phyloP scores from a whole-genome alignment of 1,140 invertebrate genomes.

The Drosophila kanapiae region DNA sequence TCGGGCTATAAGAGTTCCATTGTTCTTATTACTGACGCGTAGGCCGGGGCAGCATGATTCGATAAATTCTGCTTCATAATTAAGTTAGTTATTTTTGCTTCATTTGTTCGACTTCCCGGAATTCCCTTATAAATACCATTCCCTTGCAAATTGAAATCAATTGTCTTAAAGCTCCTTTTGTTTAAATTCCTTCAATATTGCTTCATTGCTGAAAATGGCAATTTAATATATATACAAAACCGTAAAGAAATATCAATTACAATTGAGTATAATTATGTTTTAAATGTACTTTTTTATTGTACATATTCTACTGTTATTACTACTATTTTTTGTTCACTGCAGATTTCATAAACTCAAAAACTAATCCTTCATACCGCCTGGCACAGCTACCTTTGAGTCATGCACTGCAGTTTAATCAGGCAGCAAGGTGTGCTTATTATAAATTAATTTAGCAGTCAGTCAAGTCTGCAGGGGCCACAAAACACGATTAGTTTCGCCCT shows the following conservation, averaged over 20 bases:
- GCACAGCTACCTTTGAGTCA: background rate
- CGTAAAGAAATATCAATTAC: background rate
- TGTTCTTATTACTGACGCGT: background rate
- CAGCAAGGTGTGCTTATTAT: conserved; percentile 49
- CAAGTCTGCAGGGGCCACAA: conserved; percentile 23
- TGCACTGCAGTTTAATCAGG: conserved; percentile 53
- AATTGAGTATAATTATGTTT: background rate
- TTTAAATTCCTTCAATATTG: background rate
- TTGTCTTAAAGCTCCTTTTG: background rate
- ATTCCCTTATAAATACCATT: background rate
- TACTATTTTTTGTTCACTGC: background rate
- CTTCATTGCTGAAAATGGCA: too few relatives aligned
- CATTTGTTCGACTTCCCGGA: background rate
- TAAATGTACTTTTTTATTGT: background rate
- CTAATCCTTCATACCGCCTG: background rate
- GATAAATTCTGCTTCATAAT: background rate
- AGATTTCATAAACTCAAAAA: background rate
- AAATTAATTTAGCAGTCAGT: conserved; percentile 60
- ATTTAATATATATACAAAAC: background rate
- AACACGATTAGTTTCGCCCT: conserved; percentile 57
- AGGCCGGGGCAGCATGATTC: background rate
- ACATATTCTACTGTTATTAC: background rate
- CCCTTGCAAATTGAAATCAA: background rate
- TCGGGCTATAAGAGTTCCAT: background rate
- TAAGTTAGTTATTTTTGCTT: background rate